A percentile compares a stretch with the other conserved stretches of the same genome.
phyloP scores from a whole-genome alignment of 2,888 invertebrate genomes.

The Trichopoda pennipes region DNA sequence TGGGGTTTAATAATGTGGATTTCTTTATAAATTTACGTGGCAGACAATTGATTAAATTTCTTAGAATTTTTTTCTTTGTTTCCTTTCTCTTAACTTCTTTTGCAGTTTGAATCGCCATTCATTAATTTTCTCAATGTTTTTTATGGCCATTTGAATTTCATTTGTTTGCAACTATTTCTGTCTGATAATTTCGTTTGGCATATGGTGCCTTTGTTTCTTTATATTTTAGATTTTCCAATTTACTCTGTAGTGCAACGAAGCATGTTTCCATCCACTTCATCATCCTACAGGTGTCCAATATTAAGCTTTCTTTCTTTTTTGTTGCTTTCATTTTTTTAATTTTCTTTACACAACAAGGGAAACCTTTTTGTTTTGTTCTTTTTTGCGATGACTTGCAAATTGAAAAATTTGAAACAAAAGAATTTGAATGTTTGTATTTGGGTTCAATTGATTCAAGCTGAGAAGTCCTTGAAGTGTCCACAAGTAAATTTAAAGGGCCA shows the following conservation, averaged over 20 bases:
- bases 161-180: constrained; percentile 37
- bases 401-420: constrained; percentile 35
- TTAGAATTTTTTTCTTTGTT: constrained; percentile 13
- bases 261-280: constrained; percentile 24
- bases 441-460: neutral
- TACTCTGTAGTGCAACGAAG: constrained; percentile 53
- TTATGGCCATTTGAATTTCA: constrained; percentile 52
- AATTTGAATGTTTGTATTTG: constrained; percentile 22
- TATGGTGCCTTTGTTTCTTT: constrained; percentile 41
- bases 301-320: constrained; percentile 23
- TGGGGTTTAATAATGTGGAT: constrained; percentile 8
- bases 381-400: neutral
- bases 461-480: constrained; percentile 4
- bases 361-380: constrained; percentile 2
- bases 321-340: constrained; percentile 5
- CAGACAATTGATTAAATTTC: constrained; percentile 70
- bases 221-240: constrained; percentile 21
- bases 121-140: constrained; percentile 19
- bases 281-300: constrained; percentile 44
- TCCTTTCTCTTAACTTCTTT: constrained; percentile 29
- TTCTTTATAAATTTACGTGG: neutral
- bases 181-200: constrained; percentile 40
- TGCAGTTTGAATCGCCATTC: constrained; percentile 20
- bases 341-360: neutral
- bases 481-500: neutral